Evolutionary conservation across 2,113 vertebrate species (phyloP).

Genomic region (Lepidiolamprologus cunningtoni): DNA sequence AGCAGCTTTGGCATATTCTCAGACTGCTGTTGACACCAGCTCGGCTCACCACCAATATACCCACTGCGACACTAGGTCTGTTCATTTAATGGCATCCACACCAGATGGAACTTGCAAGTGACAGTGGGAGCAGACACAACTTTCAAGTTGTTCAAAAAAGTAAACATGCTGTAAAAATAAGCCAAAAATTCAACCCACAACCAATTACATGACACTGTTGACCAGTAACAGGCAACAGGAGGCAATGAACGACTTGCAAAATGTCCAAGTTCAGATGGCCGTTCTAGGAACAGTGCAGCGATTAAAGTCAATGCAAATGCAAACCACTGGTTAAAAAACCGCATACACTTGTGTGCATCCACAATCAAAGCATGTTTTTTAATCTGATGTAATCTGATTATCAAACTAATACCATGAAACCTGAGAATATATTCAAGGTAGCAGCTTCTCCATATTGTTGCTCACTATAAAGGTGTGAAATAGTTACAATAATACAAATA

Average conservation of each 20-base stretch:
- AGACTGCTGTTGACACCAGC: neutral
- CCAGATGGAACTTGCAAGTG: slow-evolving; percentile 38
- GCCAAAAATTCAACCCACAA: neutral
- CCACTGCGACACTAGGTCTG: neutral
- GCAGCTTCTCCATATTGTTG: neutral
- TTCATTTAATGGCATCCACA: slow-evolving; percentile 35
- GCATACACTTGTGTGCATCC: neutral
- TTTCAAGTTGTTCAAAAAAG: slow-evolving; percentile 37
- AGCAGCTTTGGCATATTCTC: neutral
- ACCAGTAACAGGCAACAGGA: neutral
- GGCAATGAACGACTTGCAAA: neutral
- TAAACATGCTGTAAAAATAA: slow-evolving; percentile 1
- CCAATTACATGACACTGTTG: neutral
- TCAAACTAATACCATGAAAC: neutral
- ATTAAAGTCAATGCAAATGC: neutral
- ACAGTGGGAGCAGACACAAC: slow-evolving; percentile 12
- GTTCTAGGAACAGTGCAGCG: neutral
- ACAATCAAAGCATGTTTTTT: neutral
- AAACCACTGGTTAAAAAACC: neutral
- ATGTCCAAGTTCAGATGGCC: neutral
- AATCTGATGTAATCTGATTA: neutral
- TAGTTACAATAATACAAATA: neutral
- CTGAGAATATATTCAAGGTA: neutral
- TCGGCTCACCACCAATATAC: neutral
- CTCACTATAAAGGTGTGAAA: neutral